Conservation (phyloP, 2,888 invertebrate genomes). For the Lissonota sp. region DNA sequence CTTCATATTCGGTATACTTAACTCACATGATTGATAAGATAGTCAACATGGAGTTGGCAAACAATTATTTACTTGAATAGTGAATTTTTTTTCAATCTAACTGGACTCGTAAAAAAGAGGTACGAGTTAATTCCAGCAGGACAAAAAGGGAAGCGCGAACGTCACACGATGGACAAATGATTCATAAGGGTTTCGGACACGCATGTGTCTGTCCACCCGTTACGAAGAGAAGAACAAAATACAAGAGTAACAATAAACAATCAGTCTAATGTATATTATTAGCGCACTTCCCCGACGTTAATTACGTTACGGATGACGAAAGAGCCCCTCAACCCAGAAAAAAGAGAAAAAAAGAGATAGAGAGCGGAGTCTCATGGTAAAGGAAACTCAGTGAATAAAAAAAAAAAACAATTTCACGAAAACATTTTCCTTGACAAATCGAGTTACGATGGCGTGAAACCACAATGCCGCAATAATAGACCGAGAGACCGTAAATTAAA, state of each 20-base stretch:
- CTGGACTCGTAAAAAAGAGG: no score
- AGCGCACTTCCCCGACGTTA: background rate
- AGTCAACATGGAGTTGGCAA: no score
- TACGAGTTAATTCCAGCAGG: conserved; percentile 37
- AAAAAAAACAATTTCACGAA: conserved; percentile 1
- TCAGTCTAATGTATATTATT: conserved; percentile 8
- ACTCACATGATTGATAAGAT: no score
- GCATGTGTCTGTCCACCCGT: conserved; percentile 4
- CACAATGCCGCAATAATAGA: background rate
- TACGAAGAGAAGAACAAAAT: background rate
- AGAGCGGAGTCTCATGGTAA: no score
- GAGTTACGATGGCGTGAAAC: background rate
- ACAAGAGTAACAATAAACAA: conserved; percentile 26
- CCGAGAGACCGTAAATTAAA: background rate
- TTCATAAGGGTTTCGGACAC: conserved; percentile 25
- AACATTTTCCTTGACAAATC: conserved; percentile 15
- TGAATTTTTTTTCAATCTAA: no score
- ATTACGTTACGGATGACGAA: conserved; percentile 6
- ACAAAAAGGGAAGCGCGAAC: conserved; percentile 7
- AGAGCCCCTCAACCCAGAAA: background rate
- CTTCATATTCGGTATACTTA: no score
- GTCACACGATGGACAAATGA: conserved; percentile 13
- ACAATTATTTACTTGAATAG: no score
- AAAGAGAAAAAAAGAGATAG: background rate
- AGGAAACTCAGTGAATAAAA: no score